These are phyloP conservation scores for Tetanocera ferruginea DNA, from an alignment of 2,888 invertebrate species.

Conservation along the genomic window DNA sequence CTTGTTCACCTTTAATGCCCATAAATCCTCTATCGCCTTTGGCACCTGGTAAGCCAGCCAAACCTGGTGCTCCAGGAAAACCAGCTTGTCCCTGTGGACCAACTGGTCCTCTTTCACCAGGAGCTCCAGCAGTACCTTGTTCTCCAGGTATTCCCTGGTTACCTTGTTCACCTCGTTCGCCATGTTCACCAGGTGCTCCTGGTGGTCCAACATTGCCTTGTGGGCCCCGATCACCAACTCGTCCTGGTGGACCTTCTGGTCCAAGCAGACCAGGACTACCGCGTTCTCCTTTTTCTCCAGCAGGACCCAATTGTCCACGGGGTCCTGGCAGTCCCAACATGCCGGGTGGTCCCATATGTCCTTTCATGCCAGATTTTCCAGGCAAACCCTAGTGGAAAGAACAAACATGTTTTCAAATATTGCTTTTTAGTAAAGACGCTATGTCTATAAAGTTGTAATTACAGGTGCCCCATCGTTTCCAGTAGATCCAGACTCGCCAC, in stretches of 20 bases:
- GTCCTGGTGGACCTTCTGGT: conserved; percentile 79
- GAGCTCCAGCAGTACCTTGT: conserved; percentile 79
- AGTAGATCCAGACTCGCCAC: conserved; percentile 72
- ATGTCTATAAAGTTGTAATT: conserved; percentile 51
- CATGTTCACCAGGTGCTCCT: conserved; percentile 86
- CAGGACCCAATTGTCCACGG: conserved; percentile 76
- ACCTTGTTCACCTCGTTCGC: conserved; percentile 84
- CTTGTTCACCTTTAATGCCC: conserved; percentile 83
- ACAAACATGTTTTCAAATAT: neutral
- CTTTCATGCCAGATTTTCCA: conserved; percentile 80
- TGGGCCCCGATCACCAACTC: conserved; percentile 82
- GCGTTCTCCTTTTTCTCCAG: conserved; percentile 77
- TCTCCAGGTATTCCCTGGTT: conserved; percentile 80
- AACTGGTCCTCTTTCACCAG: conserved; percentile 81
- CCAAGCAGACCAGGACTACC: conserved; percentile 78
- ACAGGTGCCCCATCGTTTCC: conserved; percentile 76
- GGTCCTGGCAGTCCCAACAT: conserved; percentile 84
- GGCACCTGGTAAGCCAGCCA: conserved; percentile 78
- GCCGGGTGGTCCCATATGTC: conserved; percentile 82
- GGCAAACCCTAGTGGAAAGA: conserved; percentile 69
- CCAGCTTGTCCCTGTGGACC: conserved; percentile 81
- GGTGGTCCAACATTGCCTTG: conserved; percentile 82
- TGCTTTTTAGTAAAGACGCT: neutral
- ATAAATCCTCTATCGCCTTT: conserved; percentile 82
- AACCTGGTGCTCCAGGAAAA: conserved; percentile 78